These are phyloP conservation scores for Pristionchus fissidentatus DNA, from an alignment of 2,888 invertebrate species.

Conservation along the genomic window DNA sequence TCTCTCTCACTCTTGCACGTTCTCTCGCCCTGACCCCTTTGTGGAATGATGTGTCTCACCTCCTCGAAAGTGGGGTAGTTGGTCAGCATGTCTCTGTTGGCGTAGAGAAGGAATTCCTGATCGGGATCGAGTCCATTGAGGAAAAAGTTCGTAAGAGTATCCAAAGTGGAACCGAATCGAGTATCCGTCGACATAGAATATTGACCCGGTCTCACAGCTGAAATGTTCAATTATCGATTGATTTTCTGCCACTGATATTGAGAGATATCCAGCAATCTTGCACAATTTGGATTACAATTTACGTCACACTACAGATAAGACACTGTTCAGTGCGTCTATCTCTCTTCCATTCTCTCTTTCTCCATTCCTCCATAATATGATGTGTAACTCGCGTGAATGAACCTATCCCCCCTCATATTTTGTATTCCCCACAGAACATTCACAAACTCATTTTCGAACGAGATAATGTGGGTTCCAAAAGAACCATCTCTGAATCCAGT, in stretches of 20 bases:
- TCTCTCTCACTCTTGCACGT: no score
- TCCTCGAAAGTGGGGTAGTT: conserved; percentile 50
- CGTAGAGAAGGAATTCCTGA: conserved; percentile 51
- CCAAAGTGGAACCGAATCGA: conserved; percentile 79
- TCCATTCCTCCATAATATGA: no score
- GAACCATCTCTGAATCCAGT: no score
- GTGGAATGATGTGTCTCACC: not conserved
- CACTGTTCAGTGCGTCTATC: no score
- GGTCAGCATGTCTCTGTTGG: conserved; percentile 52
- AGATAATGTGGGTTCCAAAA: no score
- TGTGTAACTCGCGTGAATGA: no score
- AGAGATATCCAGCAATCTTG: not conserved
- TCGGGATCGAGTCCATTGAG: conserved; percentile 50
- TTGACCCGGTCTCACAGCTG: conserved; percentile 75
- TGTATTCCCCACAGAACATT: no score
- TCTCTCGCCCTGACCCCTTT: no score
- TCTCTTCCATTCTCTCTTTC: no score
- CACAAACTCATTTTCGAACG: no score
- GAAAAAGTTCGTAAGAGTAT: conserved; percentile 76
- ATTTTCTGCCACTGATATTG: not conserved
- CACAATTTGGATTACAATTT: not conserved
- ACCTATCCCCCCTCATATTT: no score
- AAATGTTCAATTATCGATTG: not conserved
- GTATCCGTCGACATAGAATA: conserved; percentile 73
- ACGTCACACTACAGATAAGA: no score